phyloP scores from a whole-genome alignment of 1,140 invertebrate species.

The Acromyrmex charruanus region DNA sequence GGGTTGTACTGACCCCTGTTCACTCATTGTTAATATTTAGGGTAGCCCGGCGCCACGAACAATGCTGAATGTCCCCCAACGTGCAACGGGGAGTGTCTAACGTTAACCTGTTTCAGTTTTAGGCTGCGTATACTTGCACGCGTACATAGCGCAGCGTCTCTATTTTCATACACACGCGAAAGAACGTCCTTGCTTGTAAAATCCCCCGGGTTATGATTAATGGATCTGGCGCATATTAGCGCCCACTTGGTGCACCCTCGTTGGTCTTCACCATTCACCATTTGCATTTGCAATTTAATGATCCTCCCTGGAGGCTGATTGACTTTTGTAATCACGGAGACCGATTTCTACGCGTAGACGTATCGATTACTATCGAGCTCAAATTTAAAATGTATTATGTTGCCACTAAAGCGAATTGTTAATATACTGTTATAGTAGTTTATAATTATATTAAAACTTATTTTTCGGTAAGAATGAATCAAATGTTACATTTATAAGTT shows the following conservation, averaged over 20 bases:
- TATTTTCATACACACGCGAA: constrained; percentile 33
- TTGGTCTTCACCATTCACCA: constrained; percentile 72
- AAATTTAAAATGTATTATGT: neutral
- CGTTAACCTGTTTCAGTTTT: constrained; percentile 83
- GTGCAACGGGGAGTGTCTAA: constrained; percentile 74
- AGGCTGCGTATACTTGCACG: constrained; percentile 51
- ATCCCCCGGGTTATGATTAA: constrained; percentile 83
- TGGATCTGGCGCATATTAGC: constrained; percentile 84
- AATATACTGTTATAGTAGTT: neutral
- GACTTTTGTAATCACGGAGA: constrained; percentile 73
- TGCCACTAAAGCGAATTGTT: neutral
- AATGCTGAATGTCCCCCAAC: constrained; percentile 78
- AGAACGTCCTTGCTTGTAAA: constrained; percentile 28
- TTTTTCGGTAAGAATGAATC: neutral
- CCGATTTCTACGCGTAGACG: constrained; percentile 56
- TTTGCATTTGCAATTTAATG: constrained; percentile 85
- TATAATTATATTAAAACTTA: neutral
- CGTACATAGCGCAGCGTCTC: neutral
- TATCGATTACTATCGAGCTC: constrained; percentile 5
- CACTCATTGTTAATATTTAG: constrained; percentile 85
- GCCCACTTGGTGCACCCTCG: constrained; percentile 79
- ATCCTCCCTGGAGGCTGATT: constrained; percentile 82
- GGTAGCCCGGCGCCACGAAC: constrained; percentile 82
- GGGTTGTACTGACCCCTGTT: constrained; percentile 83
- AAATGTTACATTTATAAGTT: neutral